Percentiles rank a stretch among this genome's conserved stretches.
These are phyloP conservation scores for Mamestra configurata DNA, from an alignment of 1,140 invertebrate genomes.

Conservation along the genomic window DNA sequence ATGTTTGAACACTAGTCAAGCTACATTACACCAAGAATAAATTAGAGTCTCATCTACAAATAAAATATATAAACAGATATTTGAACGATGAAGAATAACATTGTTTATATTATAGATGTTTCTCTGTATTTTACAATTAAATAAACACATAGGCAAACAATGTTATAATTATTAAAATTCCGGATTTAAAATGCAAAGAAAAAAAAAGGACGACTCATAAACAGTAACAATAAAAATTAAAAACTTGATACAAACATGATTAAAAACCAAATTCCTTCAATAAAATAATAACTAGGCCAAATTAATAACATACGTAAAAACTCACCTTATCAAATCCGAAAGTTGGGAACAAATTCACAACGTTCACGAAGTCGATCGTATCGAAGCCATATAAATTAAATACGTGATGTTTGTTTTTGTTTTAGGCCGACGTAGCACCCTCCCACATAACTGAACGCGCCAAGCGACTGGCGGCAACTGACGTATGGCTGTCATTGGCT, in stretches of 20 bases:
- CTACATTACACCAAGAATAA: no score
- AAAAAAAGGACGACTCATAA: not conserved
- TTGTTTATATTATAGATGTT: no score
- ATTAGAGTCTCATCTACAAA: no score
- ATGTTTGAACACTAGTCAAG: not conserved
- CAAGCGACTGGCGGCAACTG: conserved; percentile 71
- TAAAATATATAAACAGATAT: no score
- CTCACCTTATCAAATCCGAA: conserved; percentile 30
- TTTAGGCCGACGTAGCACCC: conserved; percentile 57
- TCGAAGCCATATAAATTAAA: conserved; percentile 69
- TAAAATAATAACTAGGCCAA: not conserved
- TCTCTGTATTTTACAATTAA: no score
- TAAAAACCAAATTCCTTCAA: not conserved
- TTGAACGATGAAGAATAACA: no score
- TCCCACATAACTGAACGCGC: conserved; percentile 62
- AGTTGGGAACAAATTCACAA: conserved; percentile 16
- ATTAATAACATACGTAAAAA: not conserved
- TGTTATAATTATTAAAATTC: no score
- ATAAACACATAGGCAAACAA: no score
- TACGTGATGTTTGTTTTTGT: conserved; percentile 66
- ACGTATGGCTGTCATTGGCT: conserved; percentile 53
- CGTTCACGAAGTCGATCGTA: conserved; percentile 22
- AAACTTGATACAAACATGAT: not conserved
- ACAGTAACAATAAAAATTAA: not conserved
- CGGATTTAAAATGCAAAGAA: not conserved